phyloP scores from a whole-genome alignment of 1,140 invertebrate species.

The Catajapyx aquilonaris region DNA sequence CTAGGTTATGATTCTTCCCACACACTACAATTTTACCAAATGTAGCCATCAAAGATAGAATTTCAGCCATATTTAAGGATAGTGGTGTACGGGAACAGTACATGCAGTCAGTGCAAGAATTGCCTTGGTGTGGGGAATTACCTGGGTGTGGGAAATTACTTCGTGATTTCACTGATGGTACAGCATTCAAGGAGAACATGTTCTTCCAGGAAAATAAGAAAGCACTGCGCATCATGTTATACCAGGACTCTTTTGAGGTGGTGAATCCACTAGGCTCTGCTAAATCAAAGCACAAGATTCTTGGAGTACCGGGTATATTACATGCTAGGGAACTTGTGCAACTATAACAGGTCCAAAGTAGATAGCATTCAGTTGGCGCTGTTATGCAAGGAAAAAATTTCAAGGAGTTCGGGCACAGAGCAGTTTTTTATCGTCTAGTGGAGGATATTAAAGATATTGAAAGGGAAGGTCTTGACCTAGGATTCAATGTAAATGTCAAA shows the following conservation, averaged over 20 bases:
- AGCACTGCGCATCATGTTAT: conserved; percentile 16
- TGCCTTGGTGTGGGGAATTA: too few species aligned
- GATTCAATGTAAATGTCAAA: neutral
- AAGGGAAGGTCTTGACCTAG: neutral
- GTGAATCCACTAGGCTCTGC: conserved; percentile 17
- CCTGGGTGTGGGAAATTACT: too few species aligned
- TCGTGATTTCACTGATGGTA: conserved; percentile 16
- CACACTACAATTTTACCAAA: too few species aligned
- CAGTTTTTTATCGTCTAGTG: conserved; percentile 8
- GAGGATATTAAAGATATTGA: conserved; percentile 17
- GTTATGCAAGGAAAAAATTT: conserved; percentile 15
- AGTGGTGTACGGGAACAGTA: too few species aligned
- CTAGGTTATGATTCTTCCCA: too few species aligned
- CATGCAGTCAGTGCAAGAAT: too few species aligned
- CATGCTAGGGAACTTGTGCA: conserved; percentile 13
- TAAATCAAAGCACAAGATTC: conserved; percentile 17
- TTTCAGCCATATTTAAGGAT: too few species aligned
- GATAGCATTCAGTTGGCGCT: conserved; percentile 17
- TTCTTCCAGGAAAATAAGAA: conserved; percentile 15
- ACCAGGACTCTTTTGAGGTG: conserved; percentile 18
- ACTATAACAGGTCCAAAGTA: neutral
- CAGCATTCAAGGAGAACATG: conserved; percentile 12
- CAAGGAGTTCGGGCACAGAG: conserved; percentile 13
- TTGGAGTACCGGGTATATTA: conserved; percentile 18
- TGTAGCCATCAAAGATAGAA: too few species aligned